Evolutionary conservation across 2,797 vertebrate genomes (phyloP), one percentile per base, ranked within the genome.

Genomic region (Brachyrhaphis roseni): DNA sequence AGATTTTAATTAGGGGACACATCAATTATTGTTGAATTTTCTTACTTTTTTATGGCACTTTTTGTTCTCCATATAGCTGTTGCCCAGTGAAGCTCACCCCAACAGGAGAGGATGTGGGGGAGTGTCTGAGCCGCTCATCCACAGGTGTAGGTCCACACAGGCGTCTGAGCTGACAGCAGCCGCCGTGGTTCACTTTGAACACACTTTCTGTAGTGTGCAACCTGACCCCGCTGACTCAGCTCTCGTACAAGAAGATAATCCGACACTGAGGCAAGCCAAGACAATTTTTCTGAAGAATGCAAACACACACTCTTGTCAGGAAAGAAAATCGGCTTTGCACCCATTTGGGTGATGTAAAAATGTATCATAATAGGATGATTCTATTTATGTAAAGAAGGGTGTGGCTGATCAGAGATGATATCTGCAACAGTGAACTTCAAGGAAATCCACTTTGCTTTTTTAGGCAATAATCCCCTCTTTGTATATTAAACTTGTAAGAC

Each of bases 401-500:
- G 90, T 84, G 91, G 86, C 83, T 76, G 78, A 89, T 83, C 34
- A 81, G 43, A 79, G 47, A 76, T 51, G 71, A 62, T 28, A 74
- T 46, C 43, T 68, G 75, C 80, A 87, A 45, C 78, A 78, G 53
- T 74, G 2, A 88, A 74, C 46, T 80, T 72, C 3, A 45, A 75
- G 16, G 11, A 57, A 72, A 71, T 41, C 26, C 36, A 75, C 79
- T 86, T 45, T 78, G 55, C 45, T 75, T 88, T 77, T 83, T 80
- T 90, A 75, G 90, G 79, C 83, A 83, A 68, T 39, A 70, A 55
- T 26, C 51, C 43, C 78, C 53, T 80, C 70, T 88, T 82, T 90
- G 79, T 91, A 79, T 87, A 77, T 82, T 86, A 77, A 90, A 90
- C 91, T 84, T 84, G 81, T 83, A 94, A 91, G 88, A 91, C 90